phyloP scores from a whole-genome alignment of 1,140 invertebrate species.

The Cotesia vestalis region DNA sequence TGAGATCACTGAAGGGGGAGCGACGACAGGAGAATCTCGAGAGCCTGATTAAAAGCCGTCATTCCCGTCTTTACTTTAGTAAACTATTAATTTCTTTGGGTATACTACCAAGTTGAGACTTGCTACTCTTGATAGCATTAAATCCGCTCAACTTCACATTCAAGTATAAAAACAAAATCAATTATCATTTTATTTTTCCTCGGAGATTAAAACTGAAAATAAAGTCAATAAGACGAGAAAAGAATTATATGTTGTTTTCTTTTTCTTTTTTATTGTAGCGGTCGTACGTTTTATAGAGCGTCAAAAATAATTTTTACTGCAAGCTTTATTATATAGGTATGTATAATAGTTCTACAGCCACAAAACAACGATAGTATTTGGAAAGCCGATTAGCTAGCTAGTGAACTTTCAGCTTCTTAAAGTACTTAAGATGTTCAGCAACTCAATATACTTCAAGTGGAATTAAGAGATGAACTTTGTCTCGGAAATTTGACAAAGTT shows the following conservation, averaged over 20 bases:
- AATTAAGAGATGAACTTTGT: neutral
- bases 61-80: slow-evolving; percentile 39
- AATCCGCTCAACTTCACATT: slow-evolving; percentile 2
- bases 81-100: slow-evolving; percentile 46
- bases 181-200: neutral
- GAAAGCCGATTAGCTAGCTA: no score
- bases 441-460: no score
- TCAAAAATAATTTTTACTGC: no score
- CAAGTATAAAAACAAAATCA: no score
- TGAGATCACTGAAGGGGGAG: slow-evolving; percentile 33
- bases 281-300: no score
- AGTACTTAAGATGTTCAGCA: neutral
- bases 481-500: neutral
- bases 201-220: neutral
- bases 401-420: slow-evolving; percentile 5
- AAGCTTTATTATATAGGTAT: no score
- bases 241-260: no score
- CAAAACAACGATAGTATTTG: no score
- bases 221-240: no score
- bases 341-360: no score
- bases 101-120: neutral
- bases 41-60: slow-evolving; percentile 51
- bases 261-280: no score
- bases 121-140: neutral
- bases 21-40: slow-evolving; percentile 24